Evolutionary conservation across 2,888 invertebrate genomes (phyloP), one percentile per base, ranked within the genome.

Genomic region (Drosophila pullipes): DNA sequence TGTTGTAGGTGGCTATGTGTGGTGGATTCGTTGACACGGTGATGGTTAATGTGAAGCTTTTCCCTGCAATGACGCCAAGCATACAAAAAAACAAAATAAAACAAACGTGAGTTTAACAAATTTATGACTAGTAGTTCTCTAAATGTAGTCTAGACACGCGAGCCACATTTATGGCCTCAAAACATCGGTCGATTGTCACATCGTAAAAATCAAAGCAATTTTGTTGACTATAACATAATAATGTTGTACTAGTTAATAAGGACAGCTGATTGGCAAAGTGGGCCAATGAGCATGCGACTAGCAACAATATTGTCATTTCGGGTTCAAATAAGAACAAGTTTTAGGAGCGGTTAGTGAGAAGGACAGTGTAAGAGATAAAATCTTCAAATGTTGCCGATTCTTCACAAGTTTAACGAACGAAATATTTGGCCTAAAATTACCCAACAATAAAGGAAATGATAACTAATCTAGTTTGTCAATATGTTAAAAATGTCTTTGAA

Each of bases 31-130:
- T 97, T 87, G 97, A 97, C 81, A 99, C 95, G 75, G 97, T 98
- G 94, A 99, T 99, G 91, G 98, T 98, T 93, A 99, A 94, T 70
- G 98, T 98, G 94, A 99, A 99, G 92, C 98, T 99, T 94, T 99
- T 99, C 90, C 99, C 99, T 99, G 96, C 1, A 94, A 94, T 25
- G 49, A 73, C 47, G 54, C 49, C 55, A 59, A 50, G 55, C 53
- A 57, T 9, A 63, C 37, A 58, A 50, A 58, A 1, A 57, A 57
- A 10, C 31, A 44, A n/a, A 54, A 70, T 31, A 69, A 78, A 49
- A 69, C 39, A 30, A 22, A 66, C 50, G 65, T 54, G 63, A 53
- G 50, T 41, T 71, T 61, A 71, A 75, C 76, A 76, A 69, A 69
- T 83, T 88, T 74, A 83, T 79, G 69, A 58, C 63, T 61, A 1